phyloP scores from a whole-genome alignment of 2,113 vertebrate genomes.

The Muntiacus muntjak region DNA sequence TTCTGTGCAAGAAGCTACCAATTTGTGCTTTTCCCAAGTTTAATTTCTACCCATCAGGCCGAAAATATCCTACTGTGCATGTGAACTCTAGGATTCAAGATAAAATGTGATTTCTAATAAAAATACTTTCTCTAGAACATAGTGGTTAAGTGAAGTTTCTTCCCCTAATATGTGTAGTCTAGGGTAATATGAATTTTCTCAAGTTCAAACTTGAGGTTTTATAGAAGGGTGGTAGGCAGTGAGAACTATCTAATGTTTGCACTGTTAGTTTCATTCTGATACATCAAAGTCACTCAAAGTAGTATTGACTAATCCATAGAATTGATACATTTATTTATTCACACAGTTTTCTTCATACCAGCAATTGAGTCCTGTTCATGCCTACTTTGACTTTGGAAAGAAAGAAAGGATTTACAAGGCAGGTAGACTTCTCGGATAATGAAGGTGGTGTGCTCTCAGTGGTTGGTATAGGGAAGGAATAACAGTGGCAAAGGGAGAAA shows the following conservation, averaged over 20 bases:
- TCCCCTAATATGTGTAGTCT: not conserved
- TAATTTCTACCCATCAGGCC: not conserved
- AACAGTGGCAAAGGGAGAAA: not conserved
- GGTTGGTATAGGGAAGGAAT: not conserved
- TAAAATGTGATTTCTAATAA: not conserved
- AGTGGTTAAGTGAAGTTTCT: not conserved
- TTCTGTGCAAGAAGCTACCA: not conserved
- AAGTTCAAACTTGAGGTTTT: not conserved
- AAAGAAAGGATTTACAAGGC: not conserved
- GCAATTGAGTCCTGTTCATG: not conserved
- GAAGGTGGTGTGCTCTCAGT: not conserved
- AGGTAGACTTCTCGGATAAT: not conserved
- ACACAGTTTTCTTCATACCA: not conserved
- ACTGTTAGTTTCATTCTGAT: not conserved
- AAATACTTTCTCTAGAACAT: not conserved
- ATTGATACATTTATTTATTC: not conserved
- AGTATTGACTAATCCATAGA: not conserved
- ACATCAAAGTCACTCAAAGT: not conserved
- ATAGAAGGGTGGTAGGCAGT: not conserved
- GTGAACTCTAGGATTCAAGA: not conserved
- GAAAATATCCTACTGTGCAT: not conserved
- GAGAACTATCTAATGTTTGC: not conserved
- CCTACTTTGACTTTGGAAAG: not conserved
- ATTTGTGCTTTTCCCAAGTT: not conserved
- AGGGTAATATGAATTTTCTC: not conserved